Evolutionary conservation across 2,888 invertebrate genomes (phyloP).

Genomic region (Acanthococcus lagerstroemiae): DNA sequence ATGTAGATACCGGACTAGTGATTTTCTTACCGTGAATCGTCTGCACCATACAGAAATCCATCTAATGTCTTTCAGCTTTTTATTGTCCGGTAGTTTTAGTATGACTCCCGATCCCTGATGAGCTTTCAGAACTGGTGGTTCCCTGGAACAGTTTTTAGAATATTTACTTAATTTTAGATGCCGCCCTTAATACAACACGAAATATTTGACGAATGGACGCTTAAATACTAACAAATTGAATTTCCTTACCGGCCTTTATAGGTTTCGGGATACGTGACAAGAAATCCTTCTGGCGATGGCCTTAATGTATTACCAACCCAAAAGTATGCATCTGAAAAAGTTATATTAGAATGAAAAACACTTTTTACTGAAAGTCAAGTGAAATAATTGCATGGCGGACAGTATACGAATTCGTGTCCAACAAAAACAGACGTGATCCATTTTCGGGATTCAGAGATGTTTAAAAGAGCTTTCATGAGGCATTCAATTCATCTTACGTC

Average conservation of each 20-base stretch:
- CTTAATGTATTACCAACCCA: constrained; percentile 76
- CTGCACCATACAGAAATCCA: constrained; percentile 90
- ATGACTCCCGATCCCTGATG: constrained; percentile 71
- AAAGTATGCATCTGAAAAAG: constrained; percentile 63
- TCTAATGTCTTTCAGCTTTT: constrained; percentile 74
- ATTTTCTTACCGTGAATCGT: constrained; percentile 78
- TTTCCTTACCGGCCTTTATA: constrained; percentile 69
- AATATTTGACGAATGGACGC: no score
- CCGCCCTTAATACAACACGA: no score
- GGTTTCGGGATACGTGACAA: constrained; percentile 79
- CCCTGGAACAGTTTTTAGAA: no score
- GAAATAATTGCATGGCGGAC: no score
- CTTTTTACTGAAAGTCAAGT: neutral
- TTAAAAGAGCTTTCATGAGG: no score
- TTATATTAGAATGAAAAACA: neutral
- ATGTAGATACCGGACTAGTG: no score
- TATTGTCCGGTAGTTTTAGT: constrained; percentile 70
- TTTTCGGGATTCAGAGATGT: no score
- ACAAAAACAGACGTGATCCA: no score
- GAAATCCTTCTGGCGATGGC: constrained; percentile 70
- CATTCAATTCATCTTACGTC: no score
- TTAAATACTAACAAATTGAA: no score
- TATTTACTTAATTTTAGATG: no score
- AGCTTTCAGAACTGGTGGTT: constrained; percentile 61
- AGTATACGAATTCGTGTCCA: no score